Base-by-base conservation (phyloP, 1,140 invertebrate species). In the Diuraphis noxia region DNA sequence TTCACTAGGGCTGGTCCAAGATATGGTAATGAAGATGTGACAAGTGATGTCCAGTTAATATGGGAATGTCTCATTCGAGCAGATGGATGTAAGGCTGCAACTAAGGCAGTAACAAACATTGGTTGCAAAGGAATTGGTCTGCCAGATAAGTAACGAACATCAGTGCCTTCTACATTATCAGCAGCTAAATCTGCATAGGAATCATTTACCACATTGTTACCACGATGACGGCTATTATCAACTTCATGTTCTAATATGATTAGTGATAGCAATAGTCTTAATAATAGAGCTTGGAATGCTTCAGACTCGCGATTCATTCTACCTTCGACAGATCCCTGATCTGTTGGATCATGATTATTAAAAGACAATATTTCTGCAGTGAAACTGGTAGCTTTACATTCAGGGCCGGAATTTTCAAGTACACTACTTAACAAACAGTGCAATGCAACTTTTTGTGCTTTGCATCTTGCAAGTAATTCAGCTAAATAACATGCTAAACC, bases 381-480 rank as follows among this genome's bases (percentile, higher is more conserved):
- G 93, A 98, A 96, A 5, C 96, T 96, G 81, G 94, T 94, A 81
- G 89, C 89, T 52, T 91, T 91, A n/a, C 41, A 82, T 91, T 91
- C 89, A n/a, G 92, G 82, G n/a, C 86, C 52, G 95, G 95, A 93
- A 95, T 95, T 93, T 95, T 95, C 84, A 92, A 96, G 94, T 7
- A 98, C 97, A 41, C 96, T 97, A 17, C 97, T 96, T 25, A 98
- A 95, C 41, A 98, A 94, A 94, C 97, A 97, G 93, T 98, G 97
- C 56, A 98, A 94, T 43, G 97, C 94, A n/a, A 97, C 96, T 93
- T 98, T 98, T 94, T 98, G 98, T 41, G 98, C 95, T 94, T 98
- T 98, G 93, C 97, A 97, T 92, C 97, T 96, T 1, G 95, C 95
- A 92, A 98, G 94, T 92, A 98, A 94, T 94, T 98, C 97, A 88